Percentiles rank a stretch among this genome's conserved stretches.
Conservation (phyloP, 2,113 vertebrate species). For the Peromyscus maniculatus region DNA sequence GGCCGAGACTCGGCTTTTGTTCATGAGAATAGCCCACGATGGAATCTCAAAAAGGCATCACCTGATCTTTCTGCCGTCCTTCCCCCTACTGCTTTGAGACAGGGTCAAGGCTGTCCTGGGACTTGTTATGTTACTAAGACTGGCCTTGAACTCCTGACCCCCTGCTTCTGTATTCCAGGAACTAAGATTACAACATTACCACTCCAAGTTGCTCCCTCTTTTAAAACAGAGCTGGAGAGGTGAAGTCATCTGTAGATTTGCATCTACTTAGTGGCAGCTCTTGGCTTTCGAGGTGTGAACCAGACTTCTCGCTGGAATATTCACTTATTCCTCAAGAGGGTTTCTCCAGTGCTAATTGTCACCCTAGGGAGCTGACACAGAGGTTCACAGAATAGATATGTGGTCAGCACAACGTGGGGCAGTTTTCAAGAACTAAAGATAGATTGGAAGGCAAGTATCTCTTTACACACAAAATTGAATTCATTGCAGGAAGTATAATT, state of each 20-base stretch:
- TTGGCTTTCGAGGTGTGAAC: background rate
- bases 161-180: background rate
- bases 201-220: background rate
- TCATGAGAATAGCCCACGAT: background rate
- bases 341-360: conserved; percentile 58
- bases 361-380: conserved; percentile 50
- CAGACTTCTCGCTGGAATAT: background rate
- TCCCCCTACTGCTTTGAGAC: background rate
- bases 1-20: background rate
- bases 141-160: background rate
- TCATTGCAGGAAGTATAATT: conserved; percentile 67
- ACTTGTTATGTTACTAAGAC: background rate
- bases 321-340: conserved; percentile 34
- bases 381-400: background rate
- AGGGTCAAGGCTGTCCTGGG: background rate
- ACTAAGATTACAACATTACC: background rate
- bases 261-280: background rate
- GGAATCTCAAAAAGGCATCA: conserved; percentile 1
- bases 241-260: conserved; percentile 43
- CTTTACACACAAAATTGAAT: conserved; percentile 62
- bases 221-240: background rate
- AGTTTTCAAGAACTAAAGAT: conserved; percentile 68
- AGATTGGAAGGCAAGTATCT: conserved; percentile 32
- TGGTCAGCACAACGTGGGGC: conserved; percentile 66
- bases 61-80: conserved; percentile 15